Conservation (phyloP, 2,113 vertebrate genomes). For the Coptodon bakossiorum region DNA sequence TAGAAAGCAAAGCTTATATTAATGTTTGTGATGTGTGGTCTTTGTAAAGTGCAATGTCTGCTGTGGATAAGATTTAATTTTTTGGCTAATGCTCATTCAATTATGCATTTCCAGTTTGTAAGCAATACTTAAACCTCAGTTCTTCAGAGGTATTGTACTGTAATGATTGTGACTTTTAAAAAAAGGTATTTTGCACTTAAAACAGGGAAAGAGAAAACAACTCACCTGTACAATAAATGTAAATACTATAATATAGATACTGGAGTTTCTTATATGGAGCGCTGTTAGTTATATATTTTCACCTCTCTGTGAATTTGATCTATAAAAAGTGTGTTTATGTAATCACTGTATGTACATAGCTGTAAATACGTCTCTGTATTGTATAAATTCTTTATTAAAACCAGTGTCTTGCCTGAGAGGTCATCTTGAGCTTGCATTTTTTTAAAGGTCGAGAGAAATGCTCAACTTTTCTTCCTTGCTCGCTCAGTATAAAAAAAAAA, state of each 20-base stretch:
- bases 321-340: slow-evolving; percentile 14
- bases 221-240: slow-evolving; percentile 24
- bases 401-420: neutral
- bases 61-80: neutral
- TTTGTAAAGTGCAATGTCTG: neutral
- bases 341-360: slow-evolving; percentile 51
- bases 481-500: accelerated
- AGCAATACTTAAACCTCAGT: neutral
- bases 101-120: neutral
- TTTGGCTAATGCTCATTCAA: neutral
- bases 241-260: slow-evolving; percentile 28
- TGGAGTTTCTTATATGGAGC: neutral
- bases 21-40: neutral
- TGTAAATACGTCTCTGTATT: slow-evolving; percentile 40
- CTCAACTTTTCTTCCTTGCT: neutral
- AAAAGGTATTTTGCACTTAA: slow-evolving; percentile 50
- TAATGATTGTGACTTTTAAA: slow-evolving; percentile 38
- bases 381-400: slow-evolving; percentile 51
- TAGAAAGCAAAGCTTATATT: neutral
- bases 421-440: neutral
- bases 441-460: neutral
- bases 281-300: slow-evolving; percentile 4
- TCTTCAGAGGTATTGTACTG: slow-evolving; percentile 38
- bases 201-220: neutral
- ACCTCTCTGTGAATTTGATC: neutral